Conservation (phyloP, 2,113 vertebrate genomes). For the Rhabdomys dilectus region DNA sequence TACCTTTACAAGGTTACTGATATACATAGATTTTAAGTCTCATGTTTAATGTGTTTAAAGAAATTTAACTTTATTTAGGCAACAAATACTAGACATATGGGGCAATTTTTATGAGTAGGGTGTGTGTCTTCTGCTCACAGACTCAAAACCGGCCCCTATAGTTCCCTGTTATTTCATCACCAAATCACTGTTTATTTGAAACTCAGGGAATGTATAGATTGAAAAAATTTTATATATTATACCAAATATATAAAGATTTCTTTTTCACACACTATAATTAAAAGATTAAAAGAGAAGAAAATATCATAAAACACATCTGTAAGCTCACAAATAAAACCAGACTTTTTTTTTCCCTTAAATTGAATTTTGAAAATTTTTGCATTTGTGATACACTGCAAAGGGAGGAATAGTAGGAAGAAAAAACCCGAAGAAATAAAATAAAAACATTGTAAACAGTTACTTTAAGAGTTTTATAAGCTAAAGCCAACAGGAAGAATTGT, state of each 20-base stretch:
- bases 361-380: neutral
- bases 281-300: neutral
- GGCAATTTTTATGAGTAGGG: neutral
- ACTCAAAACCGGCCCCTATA: neutral
- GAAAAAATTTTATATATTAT: neutral
- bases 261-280: neutral
- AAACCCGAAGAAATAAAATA: neutral
- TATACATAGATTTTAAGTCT: neutral
- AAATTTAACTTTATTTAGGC: neutral
- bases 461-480: conserved; percentile 32
- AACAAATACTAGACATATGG: conserved; percentile 20
- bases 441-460: conserved; percentile 9
- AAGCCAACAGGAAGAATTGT: conserved; percentile 59
- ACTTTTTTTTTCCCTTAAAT: conserved; percentile 18
- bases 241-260: neutral
- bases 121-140: neutral
- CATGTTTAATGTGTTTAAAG: conserved; percentile 38
- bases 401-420: neutral
- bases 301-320: neutral
- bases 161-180: neutral
- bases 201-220: neutral
- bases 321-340: neutral
- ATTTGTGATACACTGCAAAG: neutral
- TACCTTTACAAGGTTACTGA: neutral
- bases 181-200: conserved; percentile 30